Base-by-base conservation (phyloP, 2,888 invertebrate genomes). In the Stictocephala bisonia region DNA sequence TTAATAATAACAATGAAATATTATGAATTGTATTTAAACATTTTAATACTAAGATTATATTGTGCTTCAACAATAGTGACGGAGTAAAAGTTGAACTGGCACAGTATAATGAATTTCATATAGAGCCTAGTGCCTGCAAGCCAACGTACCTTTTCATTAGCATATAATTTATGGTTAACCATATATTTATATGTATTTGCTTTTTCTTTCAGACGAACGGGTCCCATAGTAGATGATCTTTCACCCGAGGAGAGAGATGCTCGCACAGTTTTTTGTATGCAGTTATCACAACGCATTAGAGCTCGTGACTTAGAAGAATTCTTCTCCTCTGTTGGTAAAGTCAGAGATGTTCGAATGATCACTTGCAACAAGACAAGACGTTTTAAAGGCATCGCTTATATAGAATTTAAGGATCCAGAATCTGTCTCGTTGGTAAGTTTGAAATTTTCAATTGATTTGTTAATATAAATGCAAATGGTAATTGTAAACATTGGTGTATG, bases 371-470 rank as follows among this genome's bases (percentile, higher is more conserved):
- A 99, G 85, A 99, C 99, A 0, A 90, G 99, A 82, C 87, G 99
- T 78, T 99, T 99, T 82, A 99, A 99, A 86, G 99, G 99, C 53
- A 99, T 99, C 80, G 96, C 99, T n/a, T 99, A 99, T 83, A 96
- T 99, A 74, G 99, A 99, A 86, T 99, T 99, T 83, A 93, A 94
- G 84, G 98, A 99, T 86, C 94, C 97, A 0, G 98, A 98, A 86
- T 96, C 97, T 76, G 99, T 99, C 7, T 93, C 97, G 74, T 86
- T 98, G 86, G 94, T 94, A 85, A 89, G 90, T 85, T 74, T 24
- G 64, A 66, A 41, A 22, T 35, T 35, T 13, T 35, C 35, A 35
- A 35, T 35, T 35, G 7, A 13, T 9, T 9, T 35, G 35, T 35
- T 35, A 7, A 35, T 35, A 9, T 35, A 35, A 35, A 35, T 35